Conservation (phyloP, 1,140 invertebrate genomes). For the Drosophila neocordata region DNA sequence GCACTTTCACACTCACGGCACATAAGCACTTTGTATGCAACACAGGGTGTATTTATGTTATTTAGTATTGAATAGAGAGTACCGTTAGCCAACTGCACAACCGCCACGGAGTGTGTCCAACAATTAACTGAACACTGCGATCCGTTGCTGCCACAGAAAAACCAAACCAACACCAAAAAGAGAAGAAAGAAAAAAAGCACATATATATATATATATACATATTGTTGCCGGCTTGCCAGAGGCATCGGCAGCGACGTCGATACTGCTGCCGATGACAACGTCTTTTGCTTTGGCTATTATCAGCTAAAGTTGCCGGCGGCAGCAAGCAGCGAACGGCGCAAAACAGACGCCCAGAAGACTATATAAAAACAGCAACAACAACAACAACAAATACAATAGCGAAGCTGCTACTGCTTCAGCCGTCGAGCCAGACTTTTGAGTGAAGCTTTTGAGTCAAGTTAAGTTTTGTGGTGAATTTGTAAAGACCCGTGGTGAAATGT, state of each 20-base stretch:
- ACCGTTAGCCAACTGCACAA: constrained; percentile 63
- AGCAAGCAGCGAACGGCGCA: constrained; percentile 38
- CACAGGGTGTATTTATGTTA: constrained; percentile 25
- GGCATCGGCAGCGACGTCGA: constrained; percentile 30
- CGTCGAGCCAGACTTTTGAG: constrained; percentile 32
- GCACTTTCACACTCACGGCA: constrained; percentile 33
- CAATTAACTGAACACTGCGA: constrained; percentile 74
- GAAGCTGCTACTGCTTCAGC: constrained; percentile 11
- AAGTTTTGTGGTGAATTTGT: constrained; percentile 28
- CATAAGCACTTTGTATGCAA: constrained; percentile 40
- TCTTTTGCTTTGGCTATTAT: constrained; percentile 53
- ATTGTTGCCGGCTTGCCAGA: constrained; percentile 42
- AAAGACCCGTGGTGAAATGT: constrained; percentile 11
- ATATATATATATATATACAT: too few species aligned
- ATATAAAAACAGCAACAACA: constrained; percentile 14
- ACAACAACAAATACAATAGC: constrained; percentile 10
- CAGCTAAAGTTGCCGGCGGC: constrained; percentile 53
- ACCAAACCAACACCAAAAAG: constrained; percentile 41
- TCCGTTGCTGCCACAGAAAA: constrained; percentile 78
- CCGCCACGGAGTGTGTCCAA: constrained; percentile 72
- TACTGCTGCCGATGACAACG: constrained; percentile 19
- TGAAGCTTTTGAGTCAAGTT: constrained; percentile 46
- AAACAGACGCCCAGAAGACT: constrained; percentile 47
- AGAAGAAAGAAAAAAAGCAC: constrained; percentile 15
- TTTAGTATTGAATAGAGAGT: constrained; percentile 11